Conservation (phyloP, 1,140 invertebrate species). For the Drosophila eugracilis region DNA sequence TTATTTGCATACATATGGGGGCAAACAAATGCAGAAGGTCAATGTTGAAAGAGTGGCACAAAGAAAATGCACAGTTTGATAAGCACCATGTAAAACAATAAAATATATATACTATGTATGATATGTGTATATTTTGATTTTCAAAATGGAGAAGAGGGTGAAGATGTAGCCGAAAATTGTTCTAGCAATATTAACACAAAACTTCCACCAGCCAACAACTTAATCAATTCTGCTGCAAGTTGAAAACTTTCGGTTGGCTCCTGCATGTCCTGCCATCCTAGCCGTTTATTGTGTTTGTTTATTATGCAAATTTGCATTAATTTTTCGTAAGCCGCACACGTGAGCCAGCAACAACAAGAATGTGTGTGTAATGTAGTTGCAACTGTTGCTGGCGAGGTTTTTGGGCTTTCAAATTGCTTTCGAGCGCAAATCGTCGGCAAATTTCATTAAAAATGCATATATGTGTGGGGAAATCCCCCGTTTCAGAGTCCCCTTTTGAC, state of each 20-base stretch:
- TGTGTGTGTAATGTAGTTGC: conserved; percentile 26
- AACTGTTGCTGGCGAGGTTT: conserved; percentile 49
- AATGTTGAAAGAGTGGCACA: conserved; percentile 18
- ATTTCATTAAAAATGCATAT: conserved; percentile 67
- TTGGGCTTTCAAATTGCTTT: conserved; percentile 58
- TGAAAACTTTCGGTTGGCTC: conserved; percentile 52
- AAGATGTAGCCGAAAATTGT: conserved; percentile 6
- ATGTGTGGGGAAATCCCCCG: not conserved
- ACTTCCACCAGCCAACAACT: conserved; percentile 29
- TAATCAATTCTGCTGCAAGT: conserved; percentile 49
- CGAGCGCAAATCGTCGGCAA: conserved; percentile 56
- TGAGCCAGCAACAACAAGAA: conserved; percentile 27
- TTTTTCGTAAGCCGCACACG: conserved; percentile 63
- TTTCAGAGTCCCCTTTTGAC: not conserved
- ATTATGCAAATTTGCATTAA: conserved; percentile 81
- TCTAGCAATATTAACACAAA: conserved; percentile 13
- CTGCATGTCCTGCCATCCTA: conserved; percentile 45
- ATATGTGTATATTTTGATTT: not conserved
- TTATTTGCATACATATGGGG: conserved; percentile 42
- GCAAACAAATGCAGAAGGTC: conserved; percentile 46
- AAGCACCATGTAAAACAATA: conserved; percentile 19
- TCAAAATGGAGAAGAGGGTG: not conserved
- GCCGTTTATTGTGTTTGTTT: conserved; percentile 74
- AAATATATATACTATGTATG: not conserved
- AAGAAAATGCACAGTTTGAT: conserved; percentile 28